Conservation (phyloP, 2,797 vertebrate species). For the Merluccius polli region DNA sequence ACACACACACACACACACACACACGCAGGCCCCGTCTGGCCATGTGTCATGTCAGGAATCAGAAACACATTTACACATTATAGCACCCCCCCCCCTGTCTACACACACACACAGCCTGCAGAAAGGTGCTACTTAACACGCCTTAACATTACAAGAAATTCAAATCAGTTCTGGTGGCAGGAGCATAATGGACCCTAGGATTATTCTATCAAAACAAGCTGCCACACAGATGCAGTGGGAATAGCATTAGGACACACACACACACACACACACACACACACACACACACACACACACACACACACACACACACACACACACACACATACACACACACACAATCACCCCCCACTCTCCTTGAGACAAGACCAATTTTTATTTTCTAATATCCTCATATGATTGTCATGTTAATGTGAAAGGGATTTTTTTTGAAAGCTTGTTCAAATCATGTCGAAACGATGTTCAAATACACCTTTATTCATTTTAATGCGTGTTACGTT, state of each 20-base stretch:
- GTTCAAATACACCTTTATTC: slow-evolving; percentile 19
- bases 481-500: neutral
- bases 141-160: slow-evolving; percentile 70
- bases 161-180: slow-evolving; percentile 71
- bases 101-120: slow-evolving; percentile 50
- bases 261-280: slow-evolving; percentile 19
- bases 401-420: slow-evolving; percentile 24
- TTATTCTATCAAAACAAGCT: slow-evolving; percentile 78
- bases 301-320: neutral
- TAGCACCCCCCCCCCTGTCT: slow-evolving; percentile 26
- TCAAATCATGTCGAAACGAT: neutral
- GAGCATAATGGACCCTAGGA: slow-evolving; percentile 76
- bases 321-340: slow-evolving; percentile 26
- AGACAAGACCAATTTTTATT: slow-evolving; percentile 43
- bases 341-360: slow-evolving; percentile 27
- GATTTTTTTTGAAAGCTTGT: neutral
- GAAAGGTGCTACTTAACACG: slow-evolving; percentile 74
- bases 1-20: slow-evolving; percentile 6
- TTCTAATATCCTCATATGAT: slow-evolving; percentile 34
- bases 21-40: slow-evolving; percentile 37
- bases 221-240: slow-evolving; percentile 37
- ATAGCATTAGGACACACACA: slow-evolving; percentile 65
- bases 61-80: slow-evolving; percentile 74
- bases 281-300: neutral
- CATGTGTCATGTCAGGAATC: slow-evolving; percentile 62